These are phyloP conservation scores for Penaeus monodon DNA, from an alignment of 2,888 invertebrate genomes.

Conservation along the genomic window DNA sequence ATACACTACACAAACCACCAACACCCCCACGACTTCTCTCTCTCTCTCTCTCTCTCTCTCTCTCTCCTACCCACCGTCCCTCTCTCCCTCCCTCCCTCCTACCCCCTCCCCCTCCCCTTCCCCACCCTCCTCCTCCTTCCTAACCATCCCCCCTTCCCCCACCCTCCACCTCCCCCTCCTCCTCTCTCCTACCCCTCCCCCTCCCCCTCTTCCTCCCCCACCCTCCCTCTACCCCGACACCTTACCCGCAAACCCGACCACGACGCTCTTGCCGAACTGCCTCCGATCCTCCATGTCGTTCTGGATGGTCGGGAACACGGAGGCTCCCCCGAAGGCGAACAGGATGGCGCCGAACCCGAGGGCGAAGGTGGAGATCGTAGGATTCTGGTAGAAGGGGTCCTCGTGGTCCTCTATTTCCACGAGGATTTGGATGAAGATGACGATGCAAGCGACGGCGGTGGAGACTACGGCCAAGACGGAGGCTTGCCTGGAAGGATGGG, in stretches of 20 bases:
- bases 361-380: slow-evolving; percentile 77
- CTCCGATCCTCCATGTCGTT: slow-evolving; percentile 81
- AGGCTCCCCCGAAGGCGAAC: slow-evolving; percentile 81
- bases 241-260: slow-evolving; percentile 76
- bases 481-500: slow-evolving; percentile 47
- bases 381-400: slow-evolving; percentile 72
- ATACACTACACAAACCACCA: too few relatives aligned
- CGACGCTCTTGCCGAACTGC: slow-evolving; percentile 72
- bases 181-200: too few relatives aligned
- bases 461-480: slow-evolving; percentile 67
- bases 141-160: too few relatives aligned
- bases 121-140: too few relatives aligned
- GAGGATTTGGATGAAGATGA: slow-evolving; percentile 77
- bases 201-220: too few relatives aligned
- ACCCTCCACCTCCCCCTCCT: too few relatives aligned
- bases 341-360: slow-evolving; percentile 78
- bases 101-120: too few relatives aligned
- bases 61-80: too few relatives aligned
- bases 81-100: too few relatives aligned
- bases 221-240: slow-evolving; percentile 46
- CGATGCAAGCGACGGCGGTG: slow-evolving; percentile 76
- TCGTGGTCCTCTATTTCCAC: slow-evolving; percentile 72
- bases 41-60: too few relatives aligned
- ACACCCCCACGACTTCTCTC: too few relatives aligned
- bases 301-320: slow-evolving; percentile 83